Percentiles rank a stretch among this genome's conserved stretches.
These are phyloP conservation scores for Pelosia muscerda DNA, from an alignment of 2,888 invertebrate species.

Conservation along the genomic window DNA sequence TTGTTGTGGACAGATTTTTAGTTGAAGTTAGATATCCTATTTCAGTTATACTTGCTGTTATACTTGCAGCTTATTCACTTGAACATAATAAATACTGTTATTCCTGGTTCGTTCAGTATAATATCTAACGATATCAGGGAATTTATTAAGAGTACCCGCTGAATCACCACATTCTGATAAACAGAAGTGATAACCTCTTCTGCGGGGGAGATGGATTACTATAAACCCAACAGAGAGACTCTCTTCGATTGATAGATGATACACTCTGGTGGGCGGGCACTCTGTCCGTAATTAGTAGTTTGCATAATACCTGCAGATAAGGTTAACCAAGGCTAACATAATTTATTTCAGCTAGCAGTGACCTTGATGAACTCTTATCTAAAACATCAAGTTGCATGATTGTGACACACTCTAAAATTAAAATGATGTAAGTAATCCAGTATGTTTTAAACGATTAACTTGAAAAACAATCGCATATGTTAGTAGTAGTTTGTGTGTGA, in stretches of 20 bases:
- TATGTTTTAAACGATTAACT: neutral
- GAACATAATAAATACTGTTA: neutral
- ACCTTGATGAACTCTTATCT: neutral
- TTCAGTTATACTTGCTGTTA: neutral
- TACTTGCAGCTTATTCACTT: neutral
- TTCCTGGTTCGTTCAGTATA: neutral
- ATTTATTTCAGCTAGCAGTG: neutral
- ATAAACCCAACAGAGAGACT: too few relatives aligned
- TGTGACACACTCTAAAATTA: neutral
- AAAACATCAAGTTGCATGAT: neutral
- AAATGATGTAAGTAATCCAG: neutral
- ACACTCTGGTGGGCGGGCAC: neutral
- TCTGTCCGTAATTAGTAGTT: neutral
- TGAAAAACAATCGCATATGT: too few relatives aligned
- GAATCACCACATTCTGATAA: too few relatives aligned
- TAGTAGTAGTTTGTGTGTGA: too few relatives aligned
- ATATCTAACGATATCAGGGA: too few relatives aligned
- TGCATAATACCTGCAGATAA: neutral
- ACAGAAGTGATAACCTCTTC: too few relatives aligned
- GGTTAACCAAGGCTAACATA: neutral
- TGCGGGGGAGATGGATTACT: too few relatives aligned
- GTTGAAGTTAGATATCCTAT: neutral
- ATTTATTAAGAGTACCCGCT: neutral
- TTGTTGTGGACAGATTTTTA: neutral
- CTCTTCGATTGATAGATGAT: neutral